These are phyloP conservation scores for Xestobium rufovillosum DNA, from an alignment of 2,888 invertebrate species.

Conservation along the genomic window DNA sequence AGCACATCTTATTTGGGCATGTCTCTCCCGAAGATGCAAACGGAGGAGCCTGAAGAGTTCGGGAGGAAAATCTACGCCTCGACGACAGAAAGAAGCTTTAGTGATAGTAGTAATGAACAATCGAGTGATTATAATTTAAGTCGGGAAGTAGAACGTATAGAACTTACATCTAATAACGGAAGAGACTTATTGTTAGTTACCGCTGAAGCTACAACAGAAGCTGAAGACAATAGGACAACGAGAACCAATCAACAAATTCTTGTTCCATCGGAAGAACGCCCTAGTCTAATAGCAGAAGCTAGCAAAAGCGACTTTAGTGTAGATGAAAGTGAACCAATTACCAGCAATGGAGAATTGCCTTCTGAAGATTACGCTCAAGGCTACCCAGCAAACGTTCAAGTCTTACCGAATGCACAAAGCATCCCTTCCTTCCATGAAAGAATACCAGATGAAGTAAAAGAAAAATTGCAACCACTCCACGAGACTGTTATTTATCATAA, in stretches of 20 bases:
- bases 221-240: slow-evolving; percentile 13
- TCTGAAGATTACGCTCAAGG: slow-evolving; percentile 21
- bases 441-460: slow-evolving; percentile 24
- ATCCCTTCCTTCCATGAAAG: slow-evolving; percentile 39
- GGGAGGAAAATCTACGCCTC: neutral
- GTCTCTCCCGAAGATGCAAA: neutral
- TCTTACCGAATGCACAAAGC: slow-evolving; percentile 22
- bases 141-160: too few species aligned
- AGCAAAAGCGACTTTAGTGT: slow-evolving; percentile 53
- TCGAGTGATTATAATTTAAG: neutral
- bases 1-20: too few species aligned
- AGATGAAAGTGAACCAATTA: slow-evolving; percentile 51
- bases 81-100: neutral
- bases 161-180: too few species aligned
- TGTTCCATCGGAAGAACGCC: slow-evolving; percentile 41
- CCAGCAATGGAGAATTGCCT: slow-evolving; percentile 34
- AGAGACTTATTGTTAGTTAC: neutral
- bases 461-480: slow-evolving; percentile 44
- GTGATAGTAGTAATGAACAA: neutral
- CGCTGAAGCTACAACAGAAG: neutral
- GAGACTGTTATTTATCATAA: slow-evolving; percentile 48
- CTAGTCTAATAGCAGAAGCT: slow-evolving; percentile 47
- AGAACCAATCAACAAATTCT: slow-evolving; percentile 27
- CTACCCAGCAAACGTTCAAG: slow-evolving; percentile 31
- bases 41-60: neutral